Percentiles rank a stretch among this genome's conserved stretches.
Conservation (phyloP, 2,797 vertebrate species). For the Arrhamphus sclerolepis region DNA sequence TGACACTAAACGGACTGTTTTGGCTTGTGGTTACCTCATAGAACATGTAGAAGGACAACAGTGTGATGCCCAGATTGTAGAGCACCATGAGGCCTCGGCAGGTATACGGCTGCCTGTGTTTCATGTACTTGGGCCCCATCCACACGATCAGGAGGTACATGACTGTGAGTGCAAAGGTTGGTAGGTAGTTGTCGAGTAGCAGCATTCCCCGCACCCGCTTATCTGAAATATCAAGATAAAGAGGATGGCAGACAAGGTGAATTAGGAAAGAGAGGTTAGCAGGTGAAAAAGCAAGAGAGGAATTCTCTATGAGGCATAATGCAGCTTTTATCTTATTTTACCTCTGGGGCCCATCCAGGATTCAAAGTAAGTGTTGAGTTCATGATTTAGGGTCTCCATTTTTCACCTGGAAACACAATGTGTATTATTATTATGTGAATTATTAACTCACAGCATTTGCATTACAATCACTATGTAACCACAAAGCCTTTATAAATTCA, state of each 20-base stretch:
- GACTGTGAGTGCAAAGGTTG: slow-evolving; percentile 88
- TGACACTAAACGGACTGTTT: slow-evolving; percentile 20
- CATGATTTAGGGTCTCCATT: slow-evolving; percentile 92
- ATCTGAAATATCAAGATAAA: slow-evolving; percentile 81
- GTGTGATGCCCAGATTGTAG: slow-evolving; percentile 92
- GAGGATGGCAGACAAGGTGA: slow-evolving; percentile 1
- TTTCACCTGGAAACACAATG: slow-evolving; percentile 75
- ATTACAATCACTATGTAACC: no score
- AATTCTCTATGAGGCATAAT: background rate
- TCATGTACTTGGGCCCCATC: slow-evolving; percentile 96
- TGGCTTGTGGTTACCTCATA: slow-evolving; percentile 85
- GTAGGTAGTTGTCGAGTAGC: slow-evolving; percentile 91
- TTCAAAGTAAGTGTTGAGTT: slow-evolving; percentile 88
- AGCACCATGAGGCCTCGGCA: slow-evolving; percentile 88
- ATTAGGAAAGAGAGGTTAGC: slow-evolving; percentile 3
- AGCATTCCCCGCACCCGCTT: slow-evolving; percentile 92
- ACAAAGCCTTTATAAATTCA: no score
- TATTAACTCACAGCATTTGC: background rate
- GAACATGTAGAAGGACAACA: slow-evolving; percentile 97
- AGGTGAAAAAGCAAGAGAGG: slow-evolving; percentile 6
- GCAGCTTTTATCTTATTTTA: slow-evolving; percentile 66
- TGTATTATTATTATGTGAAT: no score
- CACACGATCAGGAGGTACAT: slow-evolving; percentile 93
- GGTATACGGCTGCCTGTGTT: slow-evolving; percentile 84
- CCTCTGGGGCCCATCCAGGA: slow-evolving; percentile 95